phyloP scores from a whole-genome alignment of 2,888 invertebrate species.

The Dynastes maya region DNA sequence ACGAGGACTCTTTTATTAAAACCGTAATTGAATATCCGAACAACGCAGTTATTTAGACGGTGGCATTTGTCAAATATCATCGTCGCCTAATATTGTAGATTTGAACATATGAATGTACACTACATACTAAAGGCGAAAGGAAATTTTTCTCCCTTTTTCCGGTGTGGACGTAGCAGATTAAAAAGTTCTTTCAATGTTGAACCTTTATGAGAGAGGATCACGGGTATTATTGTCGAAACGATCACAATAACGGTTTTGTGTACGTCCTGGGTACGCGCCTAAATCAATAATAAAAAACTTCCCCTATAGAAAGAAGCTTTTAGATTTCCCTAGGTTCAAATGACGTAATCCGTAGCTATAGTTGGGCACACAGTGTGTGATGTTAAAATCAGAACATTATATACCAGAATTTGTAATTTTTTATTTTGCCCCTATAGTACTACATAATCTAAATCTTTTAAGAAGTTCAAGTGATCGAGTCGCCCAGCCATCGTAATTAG shows the following conservation, averaged over 20 bases:
- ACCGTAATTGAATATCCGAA: constrained; percentile 39
- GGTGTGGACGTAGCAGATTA: constrained; percentile 21
- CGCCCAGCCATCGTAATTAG: no score
- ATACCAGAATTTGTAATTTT: no score
- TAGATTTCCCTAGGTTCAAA: constrained; percentile 1
- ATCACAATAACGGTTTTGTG: constrained; percentile 33
- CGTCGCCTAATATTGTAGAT: constrained; percentile 35
- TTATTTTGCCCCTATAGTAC: no score
- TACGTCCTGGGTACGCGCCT: not conserved
- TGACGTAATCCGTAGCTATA: not conserved
- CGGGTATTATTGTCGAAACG: constrained; percentile 26
- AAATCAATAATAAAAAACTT: constrained; percentile 23
- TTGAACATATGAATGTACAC: not conserved
- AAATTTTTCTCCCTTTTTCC: constrained; percentile 1
- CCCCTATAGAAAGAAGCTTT: not conserved
- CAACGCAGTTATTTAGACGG: constrained; percentile 26
- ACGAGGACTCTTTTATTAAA: constrained; percentile 44
- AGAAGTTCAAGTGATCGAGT: no score
- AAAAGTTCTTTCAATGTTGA: constrained; percentile 42
- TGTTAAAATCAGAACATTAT: no score
- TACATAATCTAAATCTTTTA: no score
- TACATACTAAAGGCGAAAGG: constrained; percentile 16
- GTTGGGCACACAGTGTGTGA: not conserved
- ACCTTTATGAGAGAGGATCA: constrained; percentile 22
- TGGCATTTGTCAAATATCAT: constrained; percentile 37